phyloP scores from a whole-genome alignment of 1,140 invertebrate species.

The Akabosia matsudoensis region DNA sequence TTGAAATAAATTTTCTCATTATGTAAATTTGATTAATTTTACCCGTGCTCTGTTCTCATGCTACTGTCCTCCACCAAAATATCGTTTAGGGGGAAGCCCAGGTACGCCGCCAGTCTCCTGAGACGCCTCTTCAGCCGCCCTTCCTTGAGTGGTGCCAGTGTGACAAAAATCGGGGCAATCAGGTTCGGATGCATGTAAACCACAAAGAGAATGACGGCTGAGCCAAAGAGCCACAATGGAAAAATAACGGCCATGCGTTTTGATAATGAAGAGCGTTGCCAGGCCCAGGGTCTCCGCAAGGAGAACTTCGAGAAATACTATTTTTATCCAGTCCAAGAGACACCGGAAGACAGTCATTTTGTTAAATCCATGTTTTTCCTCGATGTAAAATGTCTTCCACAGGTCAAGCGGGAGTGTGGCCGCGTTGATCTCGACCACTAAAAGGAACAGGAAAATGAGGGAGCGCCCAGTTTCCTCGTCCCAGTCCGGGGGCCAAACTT shows the following conservation, averaged over 20 bases:
- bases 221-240: neutral
- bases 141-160: neutral
- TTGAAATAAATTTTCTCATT: too few relatives aligned
- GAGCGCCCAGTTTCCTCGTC: neutral
- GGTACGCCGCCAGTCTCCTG: neutral
- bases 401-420: neutral
- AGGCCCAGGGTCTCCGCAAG: neutral
- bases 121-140: neutral
- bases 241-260: neutral
- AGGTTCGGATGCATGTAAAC: neutral
- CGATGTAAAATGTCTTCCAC: neutral
- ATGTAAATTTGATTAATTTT: too few relatives aligned
- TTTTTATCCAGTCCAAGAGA: neutral
- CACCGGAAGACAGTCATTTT: neutral
- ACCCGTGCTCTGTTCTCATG: neutral
- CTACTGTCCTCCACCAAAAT: neutral
- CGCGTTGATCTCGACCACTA: neutral
- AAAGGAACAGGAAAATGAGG: neutral
- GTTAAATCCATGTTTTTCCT: constrained; percentile 1
- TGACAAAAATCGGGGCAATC: constrained; percentile 1
- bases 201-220: neutral
- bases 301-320: neutral
- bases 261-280: neutral
- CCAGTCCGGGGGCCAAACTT: neutral
- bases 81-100: neutral